Evolutionary conservation across 2,797 vertebrate genomes (phyloP), one percentile per base, ranked within the genome.

Genomic region (Scolopax bukidnonensis): DNA sequence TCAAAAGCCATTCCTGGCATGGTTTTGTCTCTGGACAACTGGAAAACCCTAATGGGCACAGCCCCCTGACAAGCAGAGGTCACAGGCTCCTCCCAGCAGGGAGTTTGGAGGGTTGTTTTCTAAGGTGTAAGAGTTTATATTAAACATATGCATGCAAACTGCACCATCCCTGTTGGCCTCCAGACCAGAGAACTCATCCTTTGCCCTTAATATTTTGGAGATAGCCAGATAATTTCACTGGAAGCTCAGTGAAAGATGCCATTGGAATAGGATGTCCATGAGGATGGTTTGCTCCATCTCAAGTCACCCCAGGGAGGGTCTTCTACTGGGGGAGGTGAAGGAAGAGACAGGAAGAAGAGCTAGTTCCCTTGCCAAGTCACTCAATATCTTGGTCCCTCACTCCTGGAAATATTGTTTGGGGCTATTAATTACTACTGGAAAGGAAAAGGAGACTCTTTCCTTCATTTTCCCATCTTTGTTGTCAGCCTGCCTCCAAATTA

Each of bases 401-500:
- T 64, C 23, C 38, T 64, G 53, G 30, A 77, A 89, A 36, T 47
- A 10, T 33, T 3, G 0, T 28, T 67, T 79, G 70, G 38, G n/a
- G 30, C 25, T 65, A 50, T 63, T 74, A 87, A 38, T 50, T 45
- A 64, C 60, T 87, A 69, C 80, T 11, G 28, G 50, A 89, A 91
- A 11, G 36, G 33, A 90, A 90, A 93, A 78, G 50, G 28, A 92
- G 57, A 64, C 30, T 57, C 47, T 68, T 71, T 41, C 24, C 57
- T 79, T 89, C 41, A 63, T 78, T 65, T 80, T 89, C 50, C 30
- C 23, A 17, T 61, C 53, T 74, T 85, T 1, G 0, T 60, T 89
- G 76, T 80, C 81, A 84, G 57, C 4, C 71, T 93, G 74, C 30
- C 75, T 71, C 40, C 69, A 90, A 77, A 83, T 78, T 57, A 84